Evolutionary conservation across 2,113 vertebrate genomes (phyloP), one percentile per base, ranked within the genome.

Genomic region (Sebastes schlegelii): DNA sequence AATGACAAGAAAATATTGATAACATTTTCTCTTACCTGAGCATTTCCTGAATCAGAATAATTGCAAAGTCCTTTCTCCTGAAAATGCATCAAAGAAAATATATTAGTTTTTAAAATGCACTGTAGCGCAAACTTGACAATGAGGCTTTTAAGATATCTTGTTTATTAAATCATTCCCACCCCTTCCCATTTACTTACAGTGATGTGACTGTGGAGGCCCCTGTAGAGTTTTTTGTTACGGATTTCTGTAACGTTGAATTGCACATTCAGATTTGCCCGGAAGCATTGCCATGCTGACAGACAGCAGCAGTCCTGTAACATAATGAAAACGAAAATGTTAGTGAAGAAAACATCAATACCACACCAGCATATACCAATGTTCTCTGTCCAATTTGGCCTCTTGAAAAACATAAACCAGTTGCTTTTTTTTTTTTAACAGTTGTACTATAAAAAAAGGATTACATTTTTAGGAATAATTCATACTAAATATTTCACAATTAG

Each of bases 281-380:
- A 95, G 69, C 94, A 96, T 0, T 63, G 0, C n/a, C 95, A 34
- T 1, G 92, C 94, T 34, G 85, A 46, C 16, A 55, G 54, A 70
- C 79, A 64, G 70, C 95, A 95, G 80, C 88, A 89, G 17, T 90
- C 90, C 95, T 95, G 89, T 68, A 21, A 10, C 0, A 16, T 8
- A 17, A 66, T 0, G 26, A 34, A 57, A 43, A 12, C 21, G 6
- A 54, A 11, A 42, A 21, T 0, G 4, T 34, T 61, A 1, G 5
- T 65, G 8, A 74, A 21, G n/a, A 58, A 13, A 81, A 61, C 6
- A 11, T 42, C 11, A 48, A n/a, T 19, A 51, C 6, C 10, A n/a
- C 54, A 42, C 17, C 51, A 46, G 42, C 12, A 17, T 10, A 2
- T 40, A 3, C 42, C 8, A 40, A 0, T 67, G n/a, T 6, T 10